Evolutionary conservation across 2,113 vertebrate genomes (phyloP), one percentile per base, ranked within the genome.

Genomic region (Carlito syrichta): DNA sequence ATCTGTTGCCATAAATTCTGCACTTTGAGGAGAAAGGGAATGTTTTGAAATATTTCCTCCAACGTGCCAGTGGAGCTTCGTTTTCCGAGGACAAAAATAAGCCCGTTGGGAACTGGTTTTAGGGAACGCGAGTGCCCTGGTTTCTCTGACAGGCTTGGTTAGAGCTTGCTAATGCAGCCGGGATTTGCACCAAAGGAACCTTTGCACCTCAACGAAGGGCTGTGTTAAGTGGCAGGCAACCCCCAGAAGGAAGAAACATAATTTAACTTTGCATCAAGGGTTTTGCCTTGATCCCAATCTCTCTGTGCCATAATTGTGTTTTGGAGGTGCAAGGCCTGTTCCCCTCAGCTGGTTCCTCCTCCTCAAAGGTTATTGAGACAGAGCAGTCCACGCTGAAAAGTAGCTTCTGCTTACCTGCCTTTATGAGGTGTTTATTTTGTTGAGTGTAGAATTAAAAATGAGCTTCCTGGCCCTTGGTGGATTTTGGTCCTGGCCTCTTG

Each of bases 371-470:
- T 96, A 95, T 96, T 56, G 94, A 97, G 83, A 86, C 90, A 30
- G 14, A 60, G 22, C 94, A 48, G 89, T 77, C 35, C 81, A 88
- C 90, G 92, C 96, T 14, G 74, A 88, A 94, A 89, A 96, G 86
- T 79, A 84, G 84, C 85, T 96, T 96, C 87, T 96, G 83, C 97
- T 95, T 96, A 94, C 82, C 79, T 98, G 94, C 96, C 84, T 98
- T 97, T 97, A 91, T 96, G 96, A 97, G 97, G 90, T 98, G 97
- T 97, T 98, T 50, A 86, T 86, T 97, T 98, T 97, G 82, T 96
- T 97, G 89, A 91, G 35, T 82, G 50, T 93, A 71, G 92, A 96
- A 92, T 96, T 97, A 85, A 96, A n/a, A 98, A 97, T 95, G 95
- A 97, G 85, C 69, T 96, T 92, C 95, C 56, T 38, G 32, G 8